These are phyloP conservation scores for Neoaliturus tenellus DNA, from an alignment of 2,888 invertebrate genomes.

Conservation along the genomic window DNA sequence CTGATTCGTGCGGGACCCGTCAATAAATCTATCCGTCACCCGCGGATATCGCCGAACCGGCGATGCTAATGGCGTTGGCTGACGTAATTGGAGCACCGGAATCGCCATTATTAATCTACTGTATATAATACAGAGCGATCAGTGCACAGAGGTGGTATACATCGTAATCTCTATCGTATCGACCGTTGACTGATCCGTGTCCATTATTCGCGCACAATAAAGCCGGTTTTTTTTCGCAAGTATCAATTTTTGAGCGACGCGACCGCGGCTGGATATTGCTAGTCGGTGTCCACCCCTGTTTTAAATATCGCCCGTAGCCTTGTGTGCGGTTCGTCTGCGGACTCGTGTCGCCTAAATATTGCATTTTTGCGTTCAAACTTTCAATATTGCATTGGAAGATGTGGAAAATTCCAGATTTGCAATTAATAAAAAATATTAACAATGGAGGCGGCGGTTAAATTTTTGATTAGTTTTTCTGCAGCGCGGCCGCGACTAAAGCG, in stretches of 20 bases:
- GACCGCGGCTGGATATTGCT: conserved; percentile 35
- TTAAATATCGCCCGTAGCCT: conserved; percentile 44
- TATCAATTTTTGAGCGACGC: conserved; percentile 28
- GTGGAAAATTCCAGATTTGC: conserved; percentile 51
- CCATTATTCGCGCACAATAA: conserved; percentile 42
- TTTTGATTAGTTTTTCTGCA: conserved; percentile 48
- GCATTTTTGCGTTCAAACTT: conserved; percentile 52
- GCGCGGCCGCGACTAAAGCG: conserved; percentile 9
- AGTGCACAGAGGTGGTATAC: neutral
- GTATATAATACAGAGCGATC: conserved; percentile 37
- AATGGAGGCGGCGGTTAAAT: conserved; percentile 45
- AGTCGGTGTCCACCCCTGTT: conserved; percentile 34
- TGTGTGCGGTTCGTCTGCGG: conserved; percentile 43
- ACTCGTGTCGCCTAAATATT: conserved; percentile 52
- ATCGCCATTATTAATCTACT: conserved; percentile 52
- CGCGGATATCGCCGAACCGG: neutral
- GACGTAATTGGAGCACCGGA: conserved; percentile 35
- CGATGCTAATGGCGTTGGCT: conserved; percentile 39
- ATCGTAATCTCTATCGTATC: neutral
- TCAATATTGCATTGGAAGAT: conserved; percentile 52
- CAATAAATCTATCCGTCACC: conserved; percentile 49
- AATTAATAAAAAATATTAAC: conserved; percentile 52
- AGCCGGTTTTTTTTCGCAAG: conserved; percentile 40
- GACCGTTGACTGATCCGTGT: conserved; percentile 11
- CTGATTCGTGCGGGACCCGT: conserved; percentile 41